Evolutionary conservation across 1,140 invertebrate genomes (phyloP), one percentile per base, ranked within the genome.

Genomic region (Drosophila eugracilis): DNA sequence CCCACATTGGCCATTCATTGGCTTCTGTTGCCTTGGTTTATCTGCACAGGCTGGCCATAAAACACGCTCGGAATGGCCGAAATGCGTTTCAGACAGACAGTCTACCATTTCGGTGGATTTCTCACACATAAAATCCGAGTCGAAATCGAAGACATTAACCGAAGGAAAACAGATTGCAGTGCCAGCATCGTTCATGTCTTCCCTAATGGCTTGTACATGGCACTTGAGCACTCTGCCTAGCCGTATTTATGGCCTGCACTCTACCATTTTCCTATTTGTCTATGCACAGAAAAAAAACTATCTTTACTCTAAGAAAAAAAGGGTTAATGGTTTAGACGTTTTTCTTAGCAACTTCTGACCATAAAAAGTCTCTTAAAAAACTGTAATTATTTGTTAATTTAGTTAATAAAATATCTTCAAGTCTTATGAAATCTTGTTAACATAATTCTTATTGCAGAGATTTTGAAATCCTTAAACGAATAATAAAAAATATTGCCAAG

Each of bases 101-200:
- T 66, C 71, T 58, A 24, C 55, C 49, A 45, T 42, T 49, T 62
- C 60, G 70, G 47, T 54, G 50, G 49, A 74, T 86, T 86, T 86
- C 77, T 78, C 81, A 86, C 81, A 86, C 81, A 86, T 78, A 86
- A 86, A 78, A 60, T 44, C 30, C 65, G 37, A 67, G 65, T 42
- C 49, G 41, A 83, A 85, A 80, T 86, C 81, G 73, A 70, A 85
- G 76, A 74, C 77, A 86, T 81, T 86, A 86, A 79, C 67, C 73
- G 62, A 60, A 45, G 37, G 54, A 85, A 59, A 75, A 75, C 58
- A 42, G 47, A 85, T 85, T 75, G 79, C 65, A 41, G 59, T 47
- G 60, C 60, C 63, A 73, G 52, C 71, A 69, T 30, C 50, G 63
- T 76, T 77, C 74, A 84, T 84, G 75, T 75, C 75, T 85, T 85